phyloP scores from a whole-genome alignment of 2,888 invertebrate species.

The Lepas anatifera region DNA sequence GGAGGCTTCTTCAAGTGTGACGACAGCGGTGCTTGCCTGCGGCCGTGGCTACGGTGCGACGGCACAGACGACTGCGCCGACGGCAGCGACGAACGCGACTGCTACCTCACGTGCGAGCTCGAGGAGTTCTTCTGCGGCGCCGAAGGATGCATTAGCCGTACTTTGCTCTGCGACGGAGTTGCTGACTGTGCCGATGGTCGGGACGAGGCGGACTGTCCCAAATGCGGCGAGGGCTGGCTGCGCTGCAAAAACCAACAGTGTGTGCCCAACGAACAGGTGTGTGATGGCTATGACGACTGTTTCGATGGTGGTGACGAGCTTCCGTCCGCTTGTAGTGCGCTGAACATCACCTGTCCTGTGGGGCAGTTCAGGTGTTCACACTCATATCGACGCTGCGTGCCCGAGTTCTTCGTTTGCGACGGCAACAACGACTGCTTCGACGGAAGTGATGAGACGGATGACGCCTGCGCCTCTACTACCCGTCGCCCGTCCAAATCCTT shows the following conservation, averaged over 20 bases:
- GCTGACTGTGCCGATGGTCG: slow-evolving; percentile 92
- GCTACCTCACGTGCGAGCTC: slow-evolving; percentile 50
- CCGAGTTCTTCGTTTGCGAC: slow-evolving; percentile 89
- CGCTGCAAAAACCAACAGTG: slow-evolving; percentile 68
- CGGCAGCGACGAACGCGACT: too few relatives aligned
- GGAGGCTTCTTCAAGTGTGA: slow-evolving; percentile 34
- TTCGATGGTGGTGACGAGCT: slow-evolving; percentile 63
- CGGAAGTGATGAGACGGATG: slow-evolving; percentile 74
- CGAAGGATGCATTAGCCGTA: slow-evolving; percentile 60
- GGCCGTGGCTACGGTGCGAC: too few relatives aligned
- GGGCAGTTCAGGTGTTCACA: slow-evolving; percentile 71
- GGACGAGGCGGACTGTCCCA: slow-evolving; percentile 60
- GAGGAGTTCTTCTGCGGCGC: slow-evolving; percentile 91
- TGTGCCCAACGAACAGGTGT: slow-evolving; percentile 81
- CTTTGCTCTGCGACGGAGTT: slow-evolving; percentile 64
- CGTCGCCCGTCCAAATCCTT: background rate
- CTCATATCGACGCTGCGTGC: slow-evolving; percentile 77
- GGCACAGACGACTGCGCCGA: too few relatives aligned
- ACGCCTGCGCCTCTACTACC: background rate
- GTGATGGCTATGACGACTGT: slow-evolving; percentile 92
- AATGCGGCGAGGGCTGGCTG: slow-evolving; percentile 81
- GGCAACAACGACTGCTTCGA: slow-evolving; percentile 95
- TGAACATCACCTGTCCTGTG: slow-evolving; percentile 72
- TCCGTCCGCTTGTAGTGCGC: slow-evolving; percentile 42
- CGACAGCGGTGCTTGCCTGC: background rate